A percentile compares a stretch with the other conserved stretches of the same genome.
These are phyloP conservation scores for Mamestra brassicae DNA, from an alignment of 2,888 invertebrate genomes.

Conservation along the genomic window DNA sequence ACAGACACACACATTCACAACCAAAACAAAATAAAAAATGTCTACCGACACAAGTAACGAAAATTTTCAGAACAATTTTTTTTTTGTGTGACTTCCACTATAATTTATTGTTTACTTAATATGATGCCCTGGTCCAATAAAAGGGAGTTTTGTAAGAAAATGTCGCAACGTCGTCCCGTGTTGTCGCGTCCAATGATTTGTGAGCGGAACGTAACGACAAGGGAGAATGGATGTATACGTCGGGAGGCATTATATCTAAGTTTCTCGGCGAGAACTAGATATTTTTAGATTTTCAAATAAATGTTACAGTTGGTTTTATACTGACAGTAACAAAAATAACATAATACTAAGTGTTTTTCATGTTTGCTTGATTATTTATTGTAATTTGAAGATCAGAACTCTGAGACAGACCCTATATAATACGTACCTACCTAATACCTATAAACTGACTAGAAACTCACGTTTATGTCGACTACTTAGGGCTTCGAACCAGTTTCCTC, in stretches of 20 bases:
- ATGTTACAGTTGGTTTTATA: conserved; percentile 2
- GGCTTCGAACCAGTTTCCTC: not conserved
- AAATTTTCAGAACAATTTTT: conserved; percentile 14
- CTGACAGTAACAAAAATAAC: not conserved
- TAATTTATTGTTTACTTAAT: conserved; percentile 55
- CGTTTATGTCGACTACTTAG: no score
- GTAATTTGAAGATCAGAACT: no score
- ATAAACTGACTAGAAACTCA: not conserved
- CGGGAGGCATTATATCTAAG: conserved; percentile 45
- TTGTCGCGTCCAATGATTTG: conserved; percentile 68
- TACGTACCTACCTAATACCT: no score
- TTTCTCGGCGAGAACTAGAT: conserved; percentile 10
- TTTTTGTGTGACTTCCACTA: conserved; percentile 31
- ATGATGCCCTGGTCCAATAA: conserved; percentile 49
- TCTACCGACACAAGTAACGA: not conserved
- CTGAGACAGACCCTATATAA: no score
- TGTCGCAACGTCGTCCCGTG: conserved; percentile 53
- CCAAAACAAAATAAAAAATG: no score
- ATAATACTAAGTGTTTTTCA: not conserved
- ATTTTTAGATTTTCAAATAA: conserved; percentile 34
- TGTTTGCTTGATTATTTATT: no score
- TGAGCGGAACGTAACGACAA: conserved; percentile 65
- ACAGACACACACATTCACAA: not conserved
- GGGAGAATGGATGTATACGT: conserved; percentile 51
- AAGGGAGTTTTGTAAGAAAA: conserved; percentile 47